These are phyloP conservation scores for Dorcus hopei DNA, from an alignment of 2,888 invertebrate species.

Conservation along the genomic window DNA sequence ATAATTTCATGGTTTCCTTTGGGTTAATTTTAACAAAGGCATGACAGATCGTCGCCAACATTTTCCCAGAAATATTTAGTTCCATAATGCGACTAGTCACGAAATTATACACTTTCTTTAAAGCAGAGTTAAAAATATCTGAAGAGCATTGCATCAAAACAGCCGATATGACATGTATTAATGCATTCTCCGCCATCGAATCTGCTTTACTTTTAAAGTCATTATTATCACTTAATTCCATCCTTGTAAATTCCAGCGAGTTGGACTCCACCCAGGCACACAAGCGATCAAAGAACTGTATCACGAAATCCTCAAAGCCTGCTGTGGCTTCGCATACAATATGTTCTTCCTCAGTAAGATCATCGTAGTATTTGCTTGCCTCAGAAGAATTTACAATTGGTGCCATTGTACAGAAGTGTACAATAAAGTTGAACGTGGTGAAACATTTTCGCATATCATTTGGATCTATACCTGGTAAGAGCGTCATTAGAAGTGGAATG, in stretches of 20 bases:
- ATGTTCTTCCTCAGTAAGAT: constrained; percentile 75
- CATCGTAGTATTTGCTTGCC: constrained; percentile 62
- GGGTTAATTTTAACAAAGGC: constrained; percentile 66
- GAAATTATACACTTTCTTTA: constrained; percentile 73
- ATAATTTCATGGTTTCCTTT: constrained; percentile 64
- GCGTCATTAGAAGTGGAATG: constrained; percentile 73
- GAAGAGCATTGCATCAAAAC: constrained; percentile 73
- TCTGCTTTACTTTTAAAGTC: constrained; percentile 65
- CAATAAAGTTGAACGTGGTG: constrained; percentile 75
- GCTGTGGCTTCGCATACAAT: constrained; percentile 77
- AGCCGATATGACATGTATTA: constrained; percentile 64
- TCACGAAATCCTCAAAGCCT: constrained; percentile 83
- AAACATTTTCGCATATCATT: constrained; percentile 79
- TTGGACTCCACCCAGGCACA: constrained; percentile 70
- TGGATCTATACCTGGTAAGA: constrained; percentile 86
- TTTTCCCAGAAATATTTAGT: constrained; percentile 77
- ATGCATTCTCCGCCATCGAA: constrained; percentile 65
- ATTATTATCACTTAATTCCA: constrained; percentile 58
- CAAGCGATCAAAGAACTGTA: constrained; percentile 78
- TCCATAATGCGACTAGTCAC: constrained; percentile 75
- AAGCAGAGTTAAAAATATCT: constrained; percentile 60
- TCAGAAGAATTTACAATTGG: constrained; percentile 83
- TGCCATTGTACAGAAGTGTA: constrained; percentile 72
- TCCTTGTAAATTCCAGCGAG: constrained; percentile 63
- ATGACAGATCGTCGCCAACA: constrained; percentile 71